Conservation (phyloP, 2,113 vertebrate species). For the Cettia cetti region DNA sequence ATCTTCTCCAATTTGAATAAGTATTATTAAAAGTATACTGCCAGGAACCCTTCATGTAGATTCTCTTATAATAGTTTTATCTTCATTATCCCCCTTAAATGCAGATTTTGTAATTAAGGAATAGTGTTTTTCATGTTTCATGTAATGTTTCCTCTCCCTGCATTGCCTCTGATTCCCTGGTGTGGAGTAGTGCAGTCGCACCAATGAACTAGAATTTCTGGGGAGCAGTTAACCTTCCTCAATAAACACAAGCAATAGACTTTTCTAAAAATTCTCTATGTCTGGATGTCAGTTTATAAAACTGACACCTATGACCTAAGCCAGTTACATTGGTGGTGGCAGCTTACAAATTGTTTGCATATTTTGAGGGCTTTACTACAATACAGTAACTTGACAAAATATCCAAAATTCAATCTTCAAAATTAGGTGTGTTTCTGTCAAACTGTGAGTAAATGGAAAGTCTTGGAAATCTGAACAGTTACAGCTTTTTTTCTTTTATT, state of each 20-base stretch:
- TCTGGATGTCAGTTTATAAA: constrained; percentile 29
- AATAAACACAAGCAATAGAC: constrained; percentile 19
- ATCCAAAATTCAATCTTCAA: constrained; percentile 34
- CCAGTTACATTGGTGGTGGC: background rate
- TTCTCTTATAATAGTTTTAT: background rate
- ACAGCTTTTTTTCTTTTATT: constrained; percentile 26
- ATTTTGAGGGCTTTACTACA: background rate
- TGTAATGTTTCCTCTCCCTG: background rate
- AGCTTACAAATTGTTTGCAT: constrained; percentile 11
- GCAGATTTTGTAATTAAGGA: background rate
- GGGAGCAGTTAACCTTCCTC: background rate
- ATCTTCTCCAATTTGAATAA: background rate
- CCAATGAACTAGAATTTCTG: background rate
- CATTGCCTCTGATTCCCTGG: background rate
- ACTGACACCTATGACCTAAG: constrained; percentile 13
- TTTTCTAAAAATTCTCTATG: background rate
- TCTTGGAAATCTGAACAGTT: background rate
- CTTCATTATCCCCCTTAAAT: background rate
- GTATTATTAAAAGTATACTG: background rate
- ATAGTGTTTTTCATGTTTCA: background rate
- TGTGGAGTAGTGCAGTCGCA: background rate
- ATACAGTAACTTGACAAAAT: constrained; percentile 14
- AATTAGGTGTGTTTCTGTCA: background rate
- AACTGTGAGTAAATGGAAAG: background rate
- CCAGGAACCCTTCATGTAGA: background rate